Evolutionary conservation across 2,888 invertebrate genomes (phyloP), one percentile per base, ranked within the genome.

Genomic region (Caprella mutica): DNA sequence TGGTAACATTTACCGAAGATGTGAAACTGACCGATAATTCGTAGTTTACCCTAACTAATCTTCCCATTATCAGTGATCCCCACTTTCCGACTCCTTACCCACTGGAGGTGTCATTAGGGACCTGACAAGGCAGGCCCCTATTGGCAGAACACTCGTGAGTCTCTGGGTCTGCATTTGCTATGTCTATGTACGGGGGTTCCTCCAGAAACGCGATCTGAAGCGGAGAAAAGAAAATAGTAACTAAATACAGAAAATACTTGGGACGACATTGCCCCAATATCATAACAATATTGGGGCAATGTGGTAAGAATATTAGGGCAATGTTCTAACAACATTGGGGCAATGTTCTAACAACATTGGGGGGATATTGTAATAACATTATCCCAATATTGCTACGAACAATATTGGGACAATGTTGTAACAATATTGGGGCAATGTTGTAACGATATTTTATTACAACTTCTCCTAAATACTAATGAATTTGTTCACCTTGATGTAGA

Each of bases 151-250:
- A 92, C 71, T 89, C 85, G 58, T 90, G 90, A 57, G 86, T 90
- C 55, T 90, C 83, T 19, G 91, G 90, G 73, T 94, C 92, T 0
- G 93, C 90, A 1, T 93, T 90, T 8, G 89, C 85, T 67, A 94
- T 80, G 74, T 89, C 91, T 67, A 97, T 90, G 74, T 94, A 98
- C 1, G 97, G 96, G 40, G 90, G 85, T 73, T 96, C 96, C 73
- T 93, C 89, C 67, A 94, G 77, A 71, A 94, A 96, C 43, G 90
- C 89, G 66, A 77, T 72, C 60, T 63, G 58, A 5, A 19, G 38
- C 38, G 38, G 38, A n/a, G 14, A 17, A 5, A 17, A 17, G 3
- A 38, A 17, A 38, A 5, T 2, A 5, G 5, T n/a, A 17, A 38
- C 38, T 38, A 14, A 17, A 3, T 38, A 3, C 38, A 5, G 3